Conservation (phyloP, 2,113 vertebrate genomes). For the Ochotona curzoniae region DNA sequence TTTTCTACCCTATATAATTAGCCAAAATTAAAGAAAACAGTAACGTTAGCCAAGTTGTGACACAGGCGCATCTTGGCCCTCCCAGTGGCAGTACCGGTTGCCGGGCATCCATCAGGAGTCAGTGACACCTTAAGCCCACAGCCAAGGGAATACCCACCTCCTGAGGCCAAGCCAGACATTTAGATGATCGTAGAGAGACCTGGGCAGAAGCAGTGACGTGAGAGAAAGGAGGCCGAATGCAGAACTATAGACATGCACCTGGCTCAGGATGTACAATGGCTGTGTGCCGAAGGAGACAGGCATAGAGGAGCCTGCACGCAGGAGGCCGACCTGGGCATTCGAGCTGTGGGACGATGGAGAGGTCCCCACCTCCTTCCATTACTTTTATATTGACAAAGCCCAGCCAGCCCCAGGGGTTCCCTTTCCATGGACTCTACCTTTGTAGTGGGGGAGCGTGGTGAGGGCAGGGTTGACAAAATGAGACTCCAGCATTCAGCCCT, state of each 20-base stretch:
- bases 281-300: background rate
- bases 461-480: background rate
- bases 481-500: background rate
- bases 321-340: background rate
- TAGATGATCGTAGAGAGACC: no score
- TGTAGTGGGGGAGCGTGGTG: background rate
- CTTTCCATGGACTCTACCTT: background rate
- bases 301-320: background rate
- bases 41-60: slow-evolving; percentile 54
- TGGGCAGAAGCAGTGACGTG: background rate
- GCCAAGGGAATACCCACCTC: no score
- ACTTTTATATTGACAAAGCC: background rate
- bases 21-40: background rate
- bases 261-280: background rate
- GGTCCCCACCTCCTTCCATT: background rate
- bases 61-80: background rate
- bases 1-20: slow-evolving; percentile 75
- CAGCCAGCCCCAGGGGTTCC: background rate
- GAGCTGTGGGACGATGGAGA: no score
- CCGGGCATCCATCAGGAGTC: no score
- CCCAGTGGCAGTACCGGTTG: background rate
- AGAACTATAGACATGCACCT: background rate
- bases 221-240: background rate
- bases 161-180: no score
- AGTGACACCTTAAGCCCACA: no score